Conservation (phyloP, 2,888 invertebrate genomes). For the Gisinianus flammeolus region DNA sequence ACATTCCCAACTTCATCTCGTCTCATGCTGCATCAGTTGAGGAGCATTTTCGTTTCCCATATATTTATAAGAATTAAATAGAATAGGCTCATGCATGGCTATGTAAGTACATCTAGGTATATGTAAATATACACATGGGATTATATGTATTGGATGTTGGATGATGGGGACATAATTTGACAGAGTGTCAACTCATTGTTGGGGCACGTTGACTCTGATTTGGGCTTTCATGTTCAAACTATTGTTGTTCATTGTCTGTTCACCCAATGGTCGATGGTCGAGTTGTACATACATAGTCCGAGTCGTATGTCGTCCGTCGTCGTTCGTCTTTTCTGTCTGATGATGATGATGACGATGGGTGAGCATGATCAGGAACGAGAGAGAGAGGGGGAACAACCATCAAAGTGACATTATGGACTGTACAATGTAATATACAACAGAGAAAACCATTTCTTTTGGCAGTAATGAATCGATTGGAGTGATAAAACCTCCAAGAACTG, state of each 20-base stretch:
- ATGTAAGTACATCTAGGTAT: no score
- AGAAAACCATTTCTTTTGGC: constrained; percentile 22
- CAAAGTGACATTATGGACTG: constrained; percentile 31
- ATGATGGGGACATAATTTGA: constrained; percentile 7
- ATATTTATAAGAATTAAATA: not conserved
- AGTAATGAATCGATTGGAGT: constrained; percentile 21
- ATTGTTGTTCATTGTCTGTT: constrained; percentile 16
- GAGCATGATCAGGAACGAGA: not conserved
- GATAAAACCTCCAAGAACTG: not conserved
- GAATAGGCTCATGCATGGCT: no score
- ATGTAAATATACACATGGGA: not conserved
- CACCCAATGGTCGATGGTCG: no score
- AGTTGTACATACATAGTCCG: no score
- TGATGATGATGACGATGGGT: not conserved
- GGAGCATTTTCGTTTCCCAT: not conserved
- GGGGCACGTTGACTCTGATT: not conserved
- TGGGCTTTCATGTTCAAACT: constrained; percentile 23
- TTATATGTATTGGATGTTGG: not conserved
- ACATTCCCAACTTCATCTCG: constrained; percentile 5
- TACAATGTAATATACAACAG: constrained; percentile 29
- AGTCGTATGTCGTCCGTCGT: not conserved
- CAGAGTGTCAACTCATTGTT: constrained; percentile 17
- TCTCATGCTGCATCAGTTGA: not conserved
- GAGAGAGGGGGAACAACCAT: constrained; percentile 19
- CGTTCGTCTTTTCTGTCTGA: not conserved